Percentiles rank a stretch among this genome's conserved stretches.
Conservation (phyloP, 2,113 vertebrate genomes). For the Zingel zingel region DNA sequence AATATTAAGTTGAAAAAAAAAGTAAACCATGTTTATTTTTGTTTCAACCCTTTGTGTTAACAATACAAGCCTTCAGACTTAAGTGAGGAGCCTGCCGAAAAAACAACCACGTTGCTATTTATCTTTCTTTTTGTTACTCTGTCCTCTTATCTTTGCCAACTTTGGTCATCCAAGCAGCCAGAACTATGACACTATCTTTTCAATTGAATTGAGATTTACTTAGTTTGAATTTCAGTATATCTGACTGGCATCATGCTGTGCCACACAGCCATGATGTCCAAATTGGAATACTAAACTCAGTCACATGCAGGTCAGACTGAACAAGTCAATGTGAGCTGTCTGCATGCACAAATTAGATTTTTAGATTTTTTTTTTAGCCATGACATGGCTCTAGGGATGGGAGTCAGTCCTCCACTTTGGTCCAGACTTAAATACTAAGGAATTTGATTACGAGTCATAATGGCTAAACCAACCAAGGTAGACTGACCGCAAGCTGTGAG, state of each 20-base stretch:
- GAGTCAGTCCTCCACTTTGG: not conserved
- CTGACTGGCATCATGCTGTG: not conserved
- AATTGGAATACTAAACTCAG: not conserved
- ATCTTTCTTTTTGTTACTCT: not conserved
- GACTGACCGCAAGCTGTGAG: too few relatives aligned
- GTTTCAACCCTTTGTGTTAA: not conserved
- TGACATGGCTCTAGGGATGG: not conserved
- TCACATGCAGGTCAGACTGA: not conserved
- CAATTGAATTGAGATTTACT: not conserved
- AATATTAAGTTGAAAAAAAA: not conserved
- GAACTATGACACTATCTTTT: not conserved
- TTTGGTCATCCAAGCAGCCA: not conserved
- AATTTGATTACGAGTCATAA: too few relatives aligned
- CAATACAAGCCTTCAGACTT: not conserved
- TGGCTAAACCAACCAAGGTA: too few relatives aligned
- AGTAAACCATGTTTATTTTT: too few relatives aligned
- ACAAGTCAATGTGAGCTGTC: not conserved
- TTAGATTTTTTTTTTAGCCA: too few relatives aligned
- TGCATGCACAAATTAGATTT: not conserved
- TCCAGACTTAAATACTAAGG: not conserved
- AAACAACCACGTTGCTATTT: not conserved
- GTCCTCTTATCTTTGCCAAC: not conserved
- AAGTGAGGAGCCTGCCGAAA: not conserved
- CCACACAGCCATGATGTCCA: not conserved
- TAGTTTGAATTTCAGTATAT: not conserved